Base-by-base conservation (phyloP, 2,888 invertebrate species). In the Brachyptera risi region DNA sequence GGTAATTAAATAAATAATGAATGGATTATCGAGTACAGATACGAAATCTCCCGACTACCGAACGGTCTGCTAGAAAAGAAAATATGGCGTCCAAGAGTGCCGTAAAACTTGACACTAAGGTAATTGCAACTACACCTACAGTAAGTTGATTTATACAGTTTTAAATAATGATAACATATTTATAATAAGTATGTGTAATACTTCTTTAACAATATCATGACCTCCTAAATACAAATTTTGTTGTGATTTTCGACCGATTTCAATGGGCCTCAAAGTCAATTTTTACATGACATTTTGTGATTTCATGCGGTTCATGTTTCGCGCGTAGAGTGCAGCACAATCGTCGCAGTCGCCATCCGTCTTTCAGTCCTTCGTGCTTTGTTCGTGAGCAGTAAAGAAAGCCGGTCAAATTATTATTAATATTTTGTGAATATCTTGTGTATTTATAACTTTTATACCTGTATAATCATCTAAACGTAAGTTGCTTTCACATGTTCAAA, bases 301-400 rank as follows among this genome's bases (percentile, higher is more conserved):
- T 54, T 37, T 37, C 54, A 4, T 54, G 54, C 54, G 35, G 47
- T 47, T 47, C 47, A 21, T 47, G 47, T 47, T 47, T 47, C 47
- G 37, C 54, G 35, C 54, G 35, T 35, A 54, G 54, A 54, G 54
- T 24, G 37, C 35, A 23, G 21, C 19, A 23, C 54, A 37, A 37
- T 54, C 54, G 37, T 21, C 4, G 21, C 19, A 11, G 21, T 44
- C 9, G 35, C 13, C 54, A 17, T 54, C 21, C 23, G 35, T 35
- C 19, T 37, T 37, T 7, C 15, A 2, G 2, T 54, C 37, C 37
- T 35, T 37, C 31, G n/a, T 23, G 49, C 49, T 15, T 42, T 42
- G 42, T 42, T 42, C 42, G 42, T 42, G 3, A 21, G 4, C 19
- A 21, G 3, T 42, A 21, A 19, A 42, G 17, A 19, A 7, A 21